Base-by-base conservation (phyloP, 2,797 vertebrate species). In the Trichosurus vulpecula region DNA sequence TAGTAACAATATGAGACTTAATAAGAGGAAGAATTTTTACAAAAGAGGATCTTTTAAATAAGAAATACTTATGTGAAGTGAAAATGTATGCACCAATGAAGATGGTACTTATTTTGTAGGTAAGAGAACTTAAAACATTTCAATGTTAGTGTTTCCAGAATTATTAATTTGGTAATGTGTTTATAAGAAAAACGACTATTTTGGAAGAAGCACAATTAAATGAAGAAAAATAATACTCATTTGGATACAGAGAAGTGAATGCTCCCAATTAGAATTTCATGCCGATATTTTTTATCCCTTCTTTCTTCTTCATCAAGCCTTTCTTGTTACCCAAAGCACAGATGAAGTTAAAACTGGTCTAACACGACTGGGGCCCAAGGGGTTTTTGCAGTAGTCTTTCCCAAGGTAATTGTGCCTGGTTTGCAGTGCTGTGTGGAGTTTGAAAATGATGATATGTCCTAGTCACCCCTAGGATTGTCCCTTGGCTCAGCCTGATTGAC, bases 321-420 rank as follows among this genome's bases (percentile, higher is more conserved):
- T 97, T 96, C 96, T 97, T 97, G 97, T 92, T 94, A 96, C 95
- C 96, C 97, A 98, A 91, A 97, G 89, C 94, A 95, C 96, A 97
- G 97, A 96, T 91, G 98, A 93, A 92, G 93, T 93, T 98, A 12
- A 97, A 98, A 97, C 94, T 97, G 95, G 90, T 96, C 96, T 95
- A 58, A 95, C 97, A 93, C 94, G 97, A 91, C 94, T 97, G 97
- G 97, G 96, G 94, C 97, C 94, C 97, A 93, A 96, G 92, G 96
- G 98, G 66, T 92, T 97, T 97, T 97, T 98, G 96, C 96, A 97
- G 95, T 98, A 92, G 95, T 97, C 95, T 98, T 96, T 96, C 90
- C 58, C 93, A 98, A 99, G 98, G 99, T 99, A 99, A 99, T 93
- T 95, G 94, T 99, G 98, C 97, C 97, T 98, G 98, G 98, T 98